Conservation (phyloP, 1,140 invertebrate species). For the fruit fly (Drosophila melanogaster) region Release_6_plus_ISO1_MT NT_037436.4:18314501-18315000, state of each 20-base stretch:
- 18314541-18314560: constrained; percentile 20
- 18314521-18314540: constrained; percentile 8
- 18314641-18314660: not conserved
- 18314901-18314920: constrained; percentile 81
- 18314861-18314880: constrained; percentile 5
- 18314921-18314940: constrained; percentile 57
- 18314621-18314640: not conserved
- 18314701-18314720: no score
- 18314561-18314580: constrained; percentile 24
- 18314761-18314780: not conserved
- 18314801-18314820: constrained; percentile 18
- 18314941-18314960: constrained; percentile 62
- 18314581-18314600: constrained; percentile 7
- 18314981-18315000: constrained; percentile 67
- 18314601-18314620: not conserved
- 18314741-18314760: no score
- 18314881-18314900: constrained; percentile 63
- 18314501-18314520: constrained; percentile 16
- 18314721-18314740: no score
- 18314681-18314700: not conserved
- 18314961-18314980: constrained; percentile 71
- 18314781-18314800: constrained; percentile 12
- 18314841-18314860: constrained; percentile 2
- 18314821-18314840: constrained; percentile 16
- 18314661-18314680: not conserved